Percentiles rank a stretch among this genome's conserved stretches.
Evolutionary conservation across 2,113 vertebrate species (phyloP).

Genomic region (Leiothrix lutea): DNA sequence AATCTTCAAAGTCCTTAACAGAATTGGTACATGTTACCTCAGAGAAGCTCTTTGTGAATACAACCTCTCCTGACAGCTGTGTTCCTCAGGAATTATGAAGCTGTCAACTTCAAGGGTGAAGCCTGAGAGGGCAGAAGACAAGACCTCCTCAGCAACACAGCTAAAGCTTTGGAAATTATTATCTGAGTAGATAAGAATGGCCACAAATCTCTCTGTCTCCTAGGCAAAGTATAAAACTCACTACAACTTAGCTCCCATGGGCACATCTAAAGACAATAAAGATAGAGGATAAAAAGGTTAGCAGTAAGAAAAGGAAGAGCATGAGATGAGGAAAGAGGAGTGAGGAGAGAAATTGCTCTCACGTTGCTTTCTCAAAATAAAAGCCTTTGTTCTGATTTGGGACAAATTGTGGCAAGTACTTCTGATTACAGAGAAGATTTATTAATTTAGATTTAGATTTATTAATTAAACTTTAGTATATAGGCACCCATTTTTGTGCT

Average conservation of each 20-base stretch:
- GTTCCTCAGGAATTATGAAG: conserved; percentile 63
- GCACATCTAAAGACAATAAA: conserved; percentile 18
- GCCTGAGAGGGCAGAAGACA: conserved; percentile 39
- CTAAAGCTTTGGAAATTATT: conserved; percentile 58
- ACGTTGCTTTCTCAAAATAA: not conserved
- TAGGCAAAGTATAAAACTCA: conserved; percentile 9
- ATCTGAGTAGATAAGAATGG: conserved; percentile 51
- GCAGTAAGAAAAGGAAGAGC: not conserved
- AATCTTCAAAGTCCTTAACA: conserved; percentile 56
- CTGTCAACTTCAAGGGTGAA: conserved; percentile 66
- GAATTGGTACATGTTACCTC: conserved; percentile 52
- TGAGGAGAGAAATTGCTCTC: not conserved
- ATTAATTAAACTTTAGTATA: not conserved
- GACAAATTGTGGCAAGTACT: not conserved
- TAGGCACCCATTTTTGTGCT: not conserved
- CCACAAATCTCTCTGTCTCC: conserved; percentile 52
- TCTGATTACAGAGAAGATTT: not conserved
- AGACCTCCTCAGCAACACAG: conserved; percentile 33
- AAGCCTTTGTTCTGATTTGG: not conserved
- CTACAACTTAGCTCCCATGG: not conserved
- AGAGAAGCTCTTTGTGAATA: conserved; percentile 45
- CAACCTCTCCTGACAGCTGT: conserved; percentile 57
- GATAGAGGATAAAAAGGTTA: conserved; percentile 3
- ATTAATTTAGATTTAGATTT: not conserved
- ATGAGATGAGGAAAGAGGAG: not conserved